These are phyloP conservation scores for Dicaeum eximium DNA, from an alignment of 2,113 vertebrate species.

Conservation along the genomic window DNA sequence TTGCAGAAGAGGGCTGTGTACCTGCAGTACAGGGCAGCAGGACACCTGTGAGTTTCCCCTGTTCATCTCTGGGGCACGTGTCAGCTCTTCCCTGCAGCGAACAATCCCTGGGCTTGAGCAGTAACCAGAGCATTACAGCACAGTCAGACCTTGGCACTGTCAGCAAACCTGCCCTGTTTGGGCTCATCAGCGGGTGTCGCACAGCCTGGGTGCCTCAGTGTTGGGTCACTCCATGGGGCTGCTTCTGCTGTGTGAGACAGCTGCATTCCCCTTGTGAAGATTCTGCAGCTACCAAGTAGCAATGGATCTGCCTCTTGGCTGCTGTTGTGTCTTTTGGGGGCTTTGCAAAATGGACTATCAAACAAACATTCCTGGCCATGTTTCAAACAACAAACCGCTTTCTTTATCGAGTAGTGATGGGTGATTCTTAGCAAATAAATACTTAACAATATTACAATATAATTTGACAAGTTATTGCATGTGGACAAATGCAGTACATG, in stretches of 20 bases:
- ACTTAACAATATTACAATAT: neutral
- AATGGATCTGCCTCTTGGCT: neutral
- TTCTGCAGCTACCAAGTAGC: neutral
- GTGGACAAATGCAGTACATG: neutral
- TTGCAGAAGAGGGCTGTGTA: neutral
- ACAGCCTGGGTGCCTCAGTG: no score
- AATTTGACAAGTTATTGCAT: neutral
- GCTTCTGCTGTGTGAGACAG: neutral
- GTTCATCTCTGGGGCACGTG: neutral
- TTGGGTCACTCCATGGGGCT: neutral
- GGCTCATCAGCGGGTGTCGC: neutral
- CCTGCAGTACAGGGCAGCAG: neutral
- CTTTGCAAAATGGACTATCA: neutral
- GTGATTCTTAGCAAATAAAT: neutral
- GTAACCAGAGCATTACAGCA: neutral
- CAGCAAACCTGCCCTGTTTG: neutral
- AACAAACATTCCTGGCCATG: neutral
- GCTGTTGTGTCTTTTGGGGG: neutral
- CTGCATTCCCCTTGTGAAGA: neutral
- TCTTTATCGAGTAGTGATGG: neutral
- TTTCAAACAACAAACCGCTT: neutral
- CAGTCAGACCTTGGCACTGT: neutral
- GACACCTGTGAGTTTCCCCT: neutral
- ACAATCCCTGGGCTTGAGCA: neutral
- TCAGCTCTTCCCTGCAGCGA: neutral